phyloP scores from a whole-genome alignment of 2,113 vertebrate species.

The Nymphicus hollandicus region DNA sequence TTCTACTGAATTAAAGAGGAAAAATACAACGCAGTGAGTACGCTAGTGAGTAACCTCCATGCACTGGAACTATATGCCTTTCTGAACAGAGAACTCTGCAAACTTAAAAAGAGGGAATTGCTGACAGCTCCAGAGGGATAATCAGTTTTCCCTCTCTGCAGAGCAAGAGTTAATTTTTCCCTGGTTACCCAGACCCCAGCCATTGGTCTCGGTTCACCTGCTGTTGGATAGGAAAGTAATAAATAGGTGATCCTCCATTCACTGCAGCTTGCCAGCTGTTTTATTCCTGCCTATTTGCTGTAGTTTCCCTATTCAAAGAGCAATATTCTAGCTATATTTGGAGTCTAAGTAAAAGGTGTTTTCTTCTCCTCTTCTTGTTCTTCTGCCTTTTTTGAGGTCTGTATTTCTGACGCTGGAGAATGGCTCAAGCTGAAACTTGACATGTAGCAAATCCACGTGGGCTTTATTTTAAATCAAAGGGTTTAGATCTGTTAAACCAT shows the following conservation, averaged over 20 bases:
- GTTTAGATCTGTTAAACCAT: constrained; percentile 25
- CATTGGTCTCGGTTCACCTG: not conserved
- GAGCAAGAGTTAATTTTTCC: constrained; percentile 11
- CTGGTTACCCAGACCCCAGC: not conserved
- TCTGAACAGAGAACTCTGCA: not conserved
- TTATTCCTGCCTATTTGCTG: not conserved
- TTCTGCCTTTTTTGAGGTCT: not conserved
- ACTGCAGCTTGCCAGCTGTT: constrained; percentile 31
- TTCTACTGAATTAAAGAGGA: not conserved
- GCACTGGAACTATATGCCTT: not conserved
- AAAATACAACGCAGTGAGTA: fast-evolving
- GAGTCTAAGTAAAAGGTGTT: not conserved
- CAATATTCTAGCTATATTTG: not conserved
- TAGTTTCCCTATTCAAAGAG: not conserved
- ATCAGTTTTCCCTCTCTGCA: not conserved
- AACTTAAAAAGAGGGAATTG: not conserved
- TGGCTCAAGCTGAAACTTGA: not conserved
- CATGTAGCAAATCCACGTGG: not conserved
- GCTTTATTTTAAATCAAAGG: constrained; percentile 43
- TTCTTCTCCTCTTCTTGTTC: not conserved
- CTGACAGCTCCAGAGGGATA: not conserved
- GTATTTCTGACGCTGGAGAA: not conserved
- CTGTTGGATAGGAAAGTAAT: not conserved
- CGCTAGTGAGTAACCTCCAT: too few relatives aligned
- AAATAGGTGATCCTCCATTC: not conserved